Evolutionary conservation across 2,113 vertebrate genomes (phyloP).

Genomic region (Prolemur simus): DNA sequence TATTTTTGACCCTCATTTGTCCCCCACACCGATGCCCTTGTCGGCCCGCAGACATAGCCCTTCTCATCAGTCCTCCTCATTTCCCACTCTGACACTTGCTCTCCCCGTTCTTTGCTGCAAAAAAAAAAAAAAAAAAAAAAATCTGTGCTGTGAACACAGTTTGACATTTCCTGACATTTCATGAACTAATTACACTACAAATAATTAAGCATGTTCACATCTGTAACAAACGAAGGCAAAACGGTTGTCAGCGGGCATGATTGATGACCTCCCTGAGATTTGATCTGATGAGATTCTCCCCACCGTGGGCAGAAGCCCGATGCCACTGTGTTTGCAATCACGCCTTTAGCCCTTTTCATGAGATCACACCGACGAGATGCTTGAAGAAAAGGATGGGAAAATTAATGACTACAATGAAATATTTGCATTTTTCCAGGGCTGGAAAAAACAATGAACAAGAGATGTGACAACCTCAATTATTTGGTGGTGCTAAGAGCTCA

Average conservation of each 20-base stretch:
- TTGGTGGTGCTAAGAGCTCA: slow-evolving; percentile 94
- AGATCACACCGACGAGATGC: slow-evolving; percentile 92
- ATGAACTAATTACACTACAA: slow-evolving; percentile 95
- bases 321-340: slow-evolving; percentile 90
- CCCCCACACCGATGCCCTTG: slow-evolving; percentile 76
- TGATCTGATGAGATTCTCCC: slow-evolving; percentile 92
- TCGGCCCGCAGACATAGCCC: slow-evolving; percentile 79
- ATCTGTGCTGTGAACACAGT: slow-evolving; percentile 87
- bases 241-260: slow-evolving; percentile 90
- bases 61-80: slow-evolving; percentile 81
- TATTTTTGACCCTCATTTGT: slow-evolving; percentile 83
- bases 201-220: slow-evolving; percentile 96
- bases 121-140: slow-evolving; percentile 70
- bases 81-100: slow-evolving; percentile 87
- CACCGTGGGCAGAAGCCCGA: slow-evolving; percentile 82
- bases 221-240: slow-evolving; percentile 91
- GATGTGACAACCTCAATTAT: slow-evolving; percentile 99
- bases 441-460: slow-evolving; percentile 93
- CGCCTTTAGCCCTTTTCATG: slow-evolving; percentile 89
- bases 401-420: slow-evolving; percentile 99
- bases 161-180: slow-evolving; percentile 92
- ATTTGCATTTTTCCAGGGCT: slow-evolving; percentile 96
- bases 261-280: slow-evolving; percentile 92
- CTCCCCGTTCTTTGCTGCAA: slow-evolving; percentile 82
- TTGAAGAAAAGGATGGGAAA: slow-evolving; percentile 96